phyloP scores from a whole-genome alignment of 2,113 vertebrate species.

The Origma solitaria region DNA sequence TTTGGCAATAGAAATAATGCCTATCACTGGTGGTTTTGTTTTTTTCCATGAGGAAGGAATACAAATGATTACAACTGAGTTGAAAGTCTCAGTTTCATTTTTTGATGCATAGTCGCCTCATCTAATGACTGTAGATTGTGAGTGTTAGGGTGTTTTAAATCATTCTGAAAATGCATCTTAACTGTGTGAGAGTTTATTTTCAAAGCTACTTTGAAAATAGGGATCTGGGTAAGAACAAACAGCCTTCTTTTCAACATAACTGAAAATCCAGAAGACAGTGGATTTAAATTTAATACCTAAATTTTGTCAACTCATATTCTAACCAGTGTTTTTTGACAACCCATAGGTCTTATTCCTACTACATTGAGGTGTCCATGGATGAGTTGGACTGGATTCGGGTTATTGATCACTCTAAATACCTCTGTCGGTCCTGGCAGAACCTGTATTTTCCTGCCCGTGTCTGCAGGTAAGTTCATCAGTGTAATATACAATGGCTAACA shows the following conservation, averaged over 20 bases:
- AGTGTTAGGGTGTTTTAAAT: conserved; percentile 4
- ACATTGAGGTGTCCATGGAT: conserved; percentile 98
- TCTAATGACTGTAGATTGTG: conserved; percentile 3
- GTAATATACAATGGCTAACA: background rate
- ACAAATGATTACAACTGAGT: background rate
- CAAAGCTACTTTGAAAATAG: background rate
- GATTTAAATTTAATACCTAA: background rate
- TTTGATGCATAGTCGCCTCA: background rate
- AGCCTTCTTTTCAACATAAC: background rate
- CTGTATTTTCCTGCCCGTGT: conserved; percentile 92
- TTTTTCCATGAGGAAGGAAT: background rate
- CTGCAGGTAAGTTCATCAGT: conserved; percentile 83
- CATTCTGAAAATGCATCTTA: background rate
- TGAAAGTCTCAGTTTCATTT: background rate
- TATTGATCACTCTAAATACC: conserved; percentile 90
- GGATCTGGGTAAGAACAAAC: background rate
- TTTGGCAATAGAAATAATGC: conserved; percentile 29
- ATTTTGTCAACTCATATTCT: background rate
- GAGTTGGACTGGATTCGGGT: conserved; percentile 97
- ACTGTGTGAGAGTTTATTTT: background rate
- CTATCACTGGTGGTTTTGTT: conserved; percentile 13
- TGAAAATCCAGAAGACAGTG: background rate
- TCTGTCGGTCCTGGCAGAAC: conserved; percentile 97
- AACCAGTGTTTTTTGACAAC: background rate
- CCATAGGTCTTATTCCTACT: conserved; percentile 93